Conservation (phyloP, 1,140 invertebrate genomes). For the Oryzaephilus surinamensis region DNA sequence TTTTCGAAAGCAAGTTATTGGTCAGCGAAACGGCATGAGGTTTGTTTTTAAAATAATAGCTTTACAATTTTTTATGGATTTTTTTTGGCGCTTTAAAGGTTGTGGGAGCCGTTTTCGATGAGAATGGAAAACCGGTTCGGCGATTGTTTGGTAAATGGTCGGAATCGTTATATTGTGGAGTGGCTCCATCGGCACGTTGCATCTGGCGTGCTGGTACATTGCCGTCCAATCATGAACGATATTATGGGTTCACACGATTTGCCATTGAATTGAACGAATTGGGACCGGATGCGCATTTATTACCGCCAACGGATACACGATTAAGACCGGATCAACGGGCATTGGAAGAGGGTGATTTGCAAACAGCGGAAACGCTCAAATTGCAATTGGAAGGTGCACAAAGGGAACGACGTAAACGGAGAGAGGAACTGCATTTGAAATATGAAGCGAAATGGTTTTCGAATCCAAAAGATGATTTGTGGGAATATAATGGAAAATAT, state of each 20-base stretch:
- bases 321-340: slow-evolving; percentile 45
- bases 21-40: slow-evolving; percentile 66
- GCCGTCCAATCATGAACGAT: slow-evolving; percentile 68
- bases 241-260: slow-evolving; percentile 78
- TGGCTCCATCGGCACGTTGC: slow-evolving; percentile 56
- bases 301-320: slow-evolving; percentile 68
- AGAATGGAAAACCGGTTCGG: slow-evolving; percentile 48
- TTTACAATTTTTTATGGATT: slow-evolving; percentile 2
- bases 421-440: slow-evolving; percentile 43
- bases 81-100: slow-evolving; percentile 34
- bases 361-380: slow-evolving; percentile 61
- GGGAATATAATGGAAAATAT: slow-evolving; percentile 51
- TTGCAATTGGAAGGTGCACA: slow-evolving; percentile 55
- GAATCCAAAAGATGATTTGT: slow-evolving; percentile 43
- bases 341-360: slow-evolving; percentile 66
- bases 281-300: slow-evolving; percentile 47
- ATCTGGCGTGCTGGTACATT: slow-evolving; percentile 72
- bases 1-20: slow-evolving; percentile 77
- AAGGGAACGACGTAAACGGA: slow-evolving; percentile 51
- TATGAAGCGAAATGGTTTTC: slow-evolving; percentile 54
- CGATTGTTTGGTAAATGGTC: slow-evolving; percentile 74
- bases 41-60: slow-evolving; percentile 11
- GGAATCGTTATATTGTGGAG: slow-evolving; percentile 66
- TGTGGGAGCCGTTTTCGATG: slow-evolving; percentile 51
- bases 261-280: slow-evolving; percentile 79